Evolutionary conservation across 2,113 vertebrate genomes (phyloP).

Genomic region (Synodontis membranacea): DNA sequence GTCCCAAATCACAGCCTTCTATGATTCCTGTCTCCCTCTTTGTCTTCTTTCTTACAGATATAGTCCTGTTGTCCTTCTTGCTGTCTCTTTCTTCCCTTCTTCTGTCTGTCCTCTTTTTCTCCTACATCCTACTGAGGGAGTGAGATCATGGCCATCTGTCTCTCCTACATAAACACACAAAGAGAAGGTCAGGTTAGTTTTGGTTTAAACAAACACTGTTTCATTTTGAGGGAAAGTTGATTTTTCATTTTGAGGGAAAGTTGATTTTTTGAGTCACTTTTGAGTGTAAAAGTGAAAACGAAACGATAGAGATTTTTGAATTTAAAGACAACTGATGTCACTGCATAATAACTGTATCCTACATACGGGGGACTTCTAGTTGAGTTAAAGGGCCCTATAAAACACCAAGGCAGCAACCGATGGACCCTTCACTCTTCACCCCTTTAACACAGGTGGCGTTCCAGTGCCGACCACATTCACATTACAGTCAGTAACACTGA

Average conservation of each 20-base stretch:
- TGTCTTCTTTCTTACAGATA: not conserved
- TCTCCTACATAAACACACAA: slow-evolving; percentile 18
- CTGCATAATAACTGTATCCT: not conserved
- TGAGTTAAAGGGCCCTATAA: not conserved
- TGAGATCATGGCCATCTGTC: not conserved
- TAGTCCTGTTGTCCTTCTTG: slow-evolving; percentile 6
- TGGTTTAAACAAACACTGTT: not conserved
- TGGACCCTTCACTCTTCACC: not conserved
- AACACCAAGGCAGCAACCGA: not conserved
- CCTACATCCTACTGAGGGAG: slow-evolving; percentile 45
- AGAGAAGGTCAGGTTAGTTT: slow-evolving; percentile 5
- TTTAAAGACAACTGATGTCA: not conserved
- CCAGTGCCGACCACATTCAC: not conserved
- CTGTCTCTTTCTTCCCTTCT: slow-evolving; percentile 12
- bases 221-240: not conserved
- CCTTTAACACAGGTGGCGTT: not conserved
- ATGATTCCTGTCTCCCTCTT: slow-evolving; percentile 4
- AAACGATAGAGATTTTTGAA: not conserved
- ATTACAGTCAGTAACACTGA: not conserved
- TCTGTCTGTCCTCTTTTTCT: not conserved
- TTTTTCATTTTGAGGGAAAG: not conserved
- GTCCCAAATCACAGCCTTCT: slow-evolving; percentile 7
- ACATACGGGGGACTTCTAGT: too few relatives aligned
- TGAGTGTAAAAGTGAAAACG: not conserved
- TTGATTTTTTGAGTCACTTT: not conserved